Evolutionary conservation across 2,888 invertebrate species (phyloP), one percentile per base, ranked within the genome.

Genomic region (Drosophila meridiana): DNA sequence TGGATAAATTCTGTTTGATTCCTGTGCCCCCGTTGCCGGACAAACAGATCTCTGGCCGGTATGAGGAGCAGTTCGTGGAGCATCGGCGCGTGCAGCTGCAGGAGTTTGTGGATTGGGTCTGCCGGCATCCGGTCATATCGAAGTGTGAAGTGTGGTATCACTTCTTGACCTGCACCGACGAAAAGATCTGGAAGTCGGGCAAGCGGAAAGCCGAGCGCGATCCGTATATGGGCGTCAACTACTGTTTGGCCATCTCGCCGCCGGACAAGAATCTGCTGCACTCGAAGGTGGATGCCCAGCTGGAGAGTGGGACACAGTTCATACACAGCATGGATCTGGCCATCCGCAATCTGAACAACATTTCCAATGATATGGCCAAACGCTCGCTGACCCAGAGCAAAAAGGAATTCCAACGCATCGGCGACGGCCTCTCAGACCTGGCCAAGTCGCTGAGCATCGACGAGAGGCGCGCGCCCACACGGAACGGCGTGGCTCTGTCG

Each of bases 1-100:
- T 96, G 87, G 98, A 97, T 82, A 99, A 99, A 93, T 99, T 98
- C 93, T 96, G 97, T 81, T 95, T 99, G 62, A 96, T 99, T 89
- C 98, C 99, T 3, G 97, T 99, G 87, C 99, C 99, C 67, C 99
- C 99, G 2, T 93, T 99, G 76, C 99, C 99, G 13, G 99, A 99
- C 92, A 99, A 99, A 94, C 98, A 99, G 93, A 98, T 99, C 77
- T 97, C 99, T 45, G 99, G 99, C 8, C 95, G 99, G 59, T 99
- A 99, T 93, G 99, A 99, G 93, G 99, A 99, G 87, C 98, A 98
- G 89, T 97, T 99, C 88, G 98, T 99, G 84, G 98, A 99, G 91
- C 97, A 98, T 91, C 95, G 99, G 64, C 95, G 98, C 92, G 96
- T 97, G 52, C 98, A 98, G 91, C 94, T 99, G 52, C 99, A 99